Conservation (phyloP, 2,797 vertebrate species). For the Enteromius treurensis region DNA sequence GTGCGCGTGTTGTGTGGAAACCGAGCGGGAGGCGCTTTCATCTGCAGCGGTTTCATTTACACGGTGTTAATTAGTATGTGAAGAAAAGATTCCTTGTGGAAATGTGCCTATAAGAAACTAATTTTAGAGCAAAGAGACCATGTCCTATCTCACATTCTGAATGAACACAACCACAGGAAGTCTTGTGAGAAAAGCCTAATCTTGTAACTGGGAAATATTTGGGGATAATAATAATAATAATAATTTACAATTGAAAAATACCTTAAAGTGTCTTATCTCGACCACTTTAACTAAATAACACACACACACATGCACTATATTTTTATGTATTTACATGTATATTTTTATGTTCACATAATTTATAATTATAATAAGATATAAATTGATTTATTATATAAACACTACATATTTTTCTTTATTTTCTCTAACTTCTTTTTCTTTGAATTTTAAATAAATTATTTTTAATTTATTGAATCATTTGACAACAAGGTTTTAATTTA, state of each 20-base stretch:
- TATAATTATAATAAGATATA: too few relatives aligned
- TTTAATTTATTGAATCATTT: too few relatives aligned
- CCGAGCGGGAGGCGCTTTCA: constrained; percentile 4
- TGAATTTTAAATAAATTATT: too few relatives aligned
- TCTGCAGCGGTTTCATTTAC: constrained; percentile 42
- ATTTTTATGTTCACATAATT: too few relatives aligned
- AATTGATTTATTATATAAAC: too few relatives aligned
- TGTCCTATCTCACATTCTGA: not conserved
- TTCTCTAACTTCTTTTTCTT: too few relatives aligned
- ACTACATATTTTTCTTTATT: too few relatives aligned
- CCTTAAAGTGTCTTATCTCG: not conserved
- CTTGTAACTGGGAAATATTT: not conserved
- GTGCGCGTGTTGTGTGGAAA: constrained; percentile 23
- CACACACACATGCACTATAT: too few relatives aligned
- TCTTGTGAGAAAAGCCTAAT: not conserved
- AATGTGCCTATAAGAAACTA: constrained; percentile 47
- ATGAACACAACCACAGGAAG: not conserved
- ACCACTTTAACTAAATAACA: not conserved
- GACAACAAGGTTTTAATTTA: too few relatives aligned
- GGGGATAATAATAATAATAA: too few relatives aligned
- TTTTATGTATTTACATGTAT: too few relatives aligned
- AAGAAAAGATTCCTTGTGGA: constrained; percentile 35
- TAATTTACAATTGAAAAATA: not conserved
- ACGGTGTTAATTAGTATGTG: constrained; percentile 54
- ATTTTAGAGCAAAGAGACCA: constrained; percentile 41